These are phyloP conservation scores for Ceriagrion tenellum DNA, from an alignment of 2,888 invertebrate species.

Conservation along the genomic window DNA sequence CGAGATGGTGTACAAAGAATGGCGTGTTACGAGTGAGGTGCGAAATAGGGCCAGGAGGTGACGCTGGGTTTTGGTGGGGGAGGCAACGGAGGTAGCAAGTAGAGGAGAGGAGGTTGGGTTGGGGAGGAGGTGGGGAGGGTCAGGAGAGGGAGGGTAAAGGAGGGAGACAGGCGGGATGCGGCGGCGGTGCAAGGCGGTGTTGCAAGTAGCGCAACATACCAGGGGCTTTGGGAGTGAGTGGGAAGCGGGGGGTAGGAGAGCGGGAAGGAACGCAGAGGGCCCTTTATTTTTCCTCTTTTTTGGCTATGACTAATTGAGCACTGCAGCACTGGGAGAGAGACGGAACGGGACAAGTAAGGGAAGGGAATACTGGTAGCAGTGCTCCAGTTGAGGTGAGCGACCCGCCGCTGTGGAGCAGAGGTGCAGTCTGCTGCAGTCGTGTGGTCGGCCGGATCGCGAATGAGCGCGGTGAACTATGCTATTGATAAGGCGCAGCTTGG, in stretches of 20 bases:
- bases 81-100: too few species aligned
- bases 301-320: conserved; percentile 43
- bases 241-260: not conserved
- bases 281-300: conserved; percentile 27
- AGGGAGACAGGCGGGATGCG: not conserved
- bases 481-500: too few species aligned
- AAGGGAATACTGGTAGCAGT: not conserved
- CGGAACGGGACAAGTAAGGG: not conserved
- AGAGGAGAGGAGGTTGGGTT: not conserved
- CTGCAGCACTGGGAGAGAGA: conserved; percentile 22
- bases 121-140: not conserved
- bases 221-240: not conserved
- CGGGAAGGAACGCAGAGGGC: not conserved
- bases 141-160: not conserved
- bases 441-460: not conserved
- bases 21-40: not conserved
- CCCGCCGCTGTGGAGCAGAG: not conserved
- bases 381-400: conserved; percentile 19
- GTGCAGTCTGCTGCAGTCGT: not conserved
- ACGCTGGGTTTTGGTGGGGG: not conserved
- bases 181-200: not conserved
- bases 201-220: conserved; percentile 11
- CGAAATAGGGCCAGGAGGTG: not conserved
- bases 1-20: not conserved
- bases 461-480: not conserved